These are phyloP conservation scores for Petrophora chlorosata DNA, from an alignment of 2,888 invertebrate genomes.

Conservation along the genomic window DNA sequence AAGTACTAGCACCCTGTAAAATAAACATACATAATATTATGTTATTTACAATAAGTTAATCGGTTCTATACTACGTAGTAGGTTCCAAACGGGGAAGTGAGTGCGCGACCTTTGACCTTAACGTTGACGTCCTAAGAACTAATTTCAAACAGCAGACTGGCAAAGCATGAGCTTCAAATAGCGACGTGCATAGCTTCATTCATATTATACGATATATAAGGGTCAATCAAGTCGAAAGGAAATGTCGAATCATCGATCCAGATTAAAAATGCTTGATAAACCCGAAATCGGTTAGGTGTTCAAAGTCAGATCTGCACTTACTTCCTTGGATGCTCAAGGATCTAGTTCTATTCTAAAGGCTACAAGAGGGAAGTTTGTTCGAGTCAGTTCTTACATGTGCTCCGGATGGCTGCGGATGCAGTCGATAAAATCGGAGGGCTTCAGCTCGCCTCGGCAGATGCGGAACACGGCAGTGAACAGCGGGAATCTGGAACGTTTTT, in stretches of 20 bases:
- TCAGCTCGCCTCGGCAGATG: slow-evolving; percentile 93
- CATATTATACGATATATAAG: too few relatives aligned
- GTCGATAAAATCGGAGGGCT: slow-evolving; percentile 92
- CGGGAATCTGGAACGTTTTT: slow-evolving; percentile 90
- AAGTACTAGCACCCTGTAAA: slow-evolving; percentile 77
- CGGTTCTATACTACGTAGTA: slow-evolving; percentile 54
- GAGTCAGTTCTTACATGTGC: slow-evolving; percentile 92
- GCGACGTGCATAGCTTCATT: too few relatives aligned
- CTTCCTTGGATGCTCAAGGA: slow-evolving; percentile 25
- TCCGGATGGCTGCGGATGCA: slow-evolving; percentile 97
- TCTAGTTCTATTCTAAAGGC: slow-evolving; percentile 44
- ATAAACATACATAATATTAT: slow-evolving; percentile 57
- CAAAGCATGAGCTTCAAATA: too few relatives aligned
- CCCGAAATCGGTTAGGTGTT: not conserved
- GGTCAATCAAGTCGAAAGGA: too few relatives aligned
- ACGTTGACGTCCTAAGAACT: not conserved
- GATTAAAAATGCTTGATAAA: too few relatives aligned
- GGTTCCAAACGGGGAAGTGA: slow-evolving; percentile 22
- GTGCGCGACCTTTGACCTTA: slow-evolving; percentile 10
- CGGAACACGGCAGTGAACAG: slow-evolving; percentile 97
- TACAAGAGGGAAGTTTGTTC: slow-evolving; percentile 43
- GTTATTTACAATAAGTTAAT: slow-evolving; percentile 62
- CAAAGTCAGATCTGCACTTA: slow-evolving; percentile 8
- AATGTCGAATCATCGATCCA: too few relatives aligned
- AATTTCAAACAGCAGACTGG: too few relatives aligned